Evolutionary conservation across 1,140 invertebrate species (phyloP), one percentile per base, ranked within the genome.

Genomic region (Temnothorax nylanderi): DNA sequence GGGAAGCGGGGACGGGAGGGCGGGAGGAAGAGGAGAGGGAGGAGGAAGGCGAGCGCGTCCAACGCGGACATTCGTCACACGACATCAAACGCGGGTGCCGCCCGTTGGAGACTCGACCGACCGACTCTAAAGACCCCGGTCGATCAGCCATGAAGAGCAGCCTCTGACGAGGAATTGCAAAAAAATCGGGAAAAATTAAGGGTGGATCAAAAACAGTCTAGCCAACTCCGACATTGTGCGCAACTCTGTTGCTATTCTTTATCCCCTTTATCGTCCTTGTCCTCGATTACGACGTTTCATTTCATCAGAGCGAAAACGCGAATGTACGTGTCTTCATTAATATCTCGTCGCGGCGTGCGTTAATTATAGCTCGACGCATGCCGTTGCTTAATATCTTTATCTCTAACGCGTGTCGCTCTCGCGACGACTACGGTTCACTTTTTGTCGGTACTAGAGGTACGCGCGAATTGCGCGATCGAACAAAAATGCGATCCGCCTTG

Each of bases 21-120:
- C n/a, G n/a, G 21, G 41, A 44, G 54, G 37, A 51, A 51, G 49
- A 18, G 21, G 58, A 54, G 16, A 41, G 78, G 41, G 41, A 13
- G 77, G 64, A 69, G 75, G 80, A 90, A 85, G 76, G 75, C 58
- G 64, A 91, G 90, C 90, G 90, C 90, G 90, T 91, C 90, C 87
- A 95, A 95, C 94, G 91, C 92, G 93, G 93, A 95, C 93, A 95
- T 94, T 94, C 94, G 93, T 94, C 94, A 94, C 94, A 94, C 93
- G 92, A 94, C 94, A 94, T 94, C 94, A 95, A 95, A 95, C 93
- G 93, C 92, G 90, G 91, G 88, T 93, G 94, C 93, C 94, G 94
- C 92, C 93, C 90, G 92, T 92, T 92, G 92, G 89, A 93, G 92
- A 93, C 92, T 91, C 92, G 93, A 92, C 92, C 93, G 92, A 91